Evolutionary conservation across 2,797 vertebrate species (phyloP), one percentile per base, ranked within the genome.

Genomic region (Crocidura indochinensis): DNA sequence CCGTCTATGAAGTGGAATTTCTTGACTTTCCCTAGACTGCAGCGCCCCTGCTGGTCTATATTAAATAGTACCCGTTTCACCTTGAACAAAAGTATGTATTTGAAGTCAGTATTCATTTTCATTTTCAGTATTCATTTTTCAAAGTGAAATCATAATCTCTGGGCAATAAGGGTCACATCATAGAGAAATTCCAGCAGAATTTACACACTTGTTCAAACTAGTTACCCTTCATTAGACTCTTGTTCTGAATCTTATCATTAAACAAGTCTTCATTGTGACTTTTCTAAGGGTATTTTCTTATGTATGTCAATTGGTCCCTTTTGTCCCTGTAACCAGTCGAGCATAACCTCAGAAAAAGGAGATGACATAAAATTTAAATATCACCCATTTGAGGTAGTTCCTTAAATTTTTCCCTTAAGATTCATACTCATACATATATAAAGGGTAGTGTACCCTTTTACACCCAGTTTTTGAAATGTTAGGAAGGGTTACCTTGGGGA

Each of bases 341-440:
- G 38, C n/a, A 77, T 79, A 92, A 86, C 11, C 14, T 24, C 75
- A 88, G 65, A 87, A 27, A 86, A 77, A 79, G n/a, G 46, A 76
- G 24, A 80, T 22, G 80, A 60, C 7, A 51, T 60, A 67, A 71
- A 90, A 46, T 90, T 94, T 82, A 79, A 91, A n/a, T 62, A n/a
- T 46, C 29, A 49, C 26, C 74, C 51, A 68, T 68, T 19, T 29
- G 51, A 90, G 20, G 20, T 29, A n/a, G 15, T 76, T 31, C 31
- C 86, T 80, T 68, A 29, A 82, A 75, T 75, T 29, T 53, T 49
- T 47, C 31, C 27, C 31, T 56, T 75, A 81, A 31, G 38, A 81
- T 62, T 78, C 46, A 64, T 20, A 62, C 26, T 68, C 3, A 44
- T 87, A 68, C 44, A 38, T 67, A 24, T 71, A 73, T 6, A 65